Conservation (phyloP, 2,888 invertebrate genomes). For the Temnothorax ravouxi region DNA sequence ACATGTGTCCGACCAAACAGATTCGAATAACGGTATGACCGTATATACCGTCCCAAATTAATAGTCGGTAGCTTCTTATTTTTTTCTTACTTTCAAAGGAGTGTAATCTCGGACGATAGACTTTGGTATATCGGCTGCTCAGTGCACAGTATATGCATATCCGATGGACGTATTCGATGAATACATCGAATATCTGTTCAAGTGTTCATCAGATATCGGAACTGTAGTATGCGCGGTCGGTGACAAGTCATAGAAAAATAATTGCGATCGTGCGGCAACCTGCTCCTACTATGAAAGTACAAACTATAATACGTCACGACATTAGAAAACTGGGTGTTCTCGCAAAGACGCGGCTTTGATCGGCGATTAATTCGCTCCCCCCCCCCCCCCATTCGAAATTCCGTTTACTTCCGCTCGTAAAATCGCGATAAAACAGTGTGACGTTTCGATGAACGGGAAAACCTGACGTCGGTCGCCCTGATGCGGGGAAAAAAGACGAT, state of each 20-base stretch:
- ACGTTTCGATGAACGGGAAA: neutral
- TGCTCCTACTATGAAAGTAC: constrained; percentile 74
- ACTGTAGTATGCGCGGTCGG: neutral
- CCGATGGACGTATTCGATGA: neutral
- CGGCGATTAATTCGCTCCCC: constrained; percentile 5
- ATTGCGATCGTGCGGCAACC: constrained; percentile 64
- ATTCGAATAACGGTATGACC: constrained; percentile 6
- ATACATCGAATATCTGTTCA: neutral
- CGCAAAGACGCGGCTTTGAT: constrained; percentile 63
- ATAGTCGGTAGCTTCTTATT: neutral
- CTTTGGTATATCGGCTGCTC: neutral
- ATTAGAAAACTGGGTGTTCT: constrained; percentile 71
- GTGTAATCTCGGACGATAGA: constrained; percentile 26
- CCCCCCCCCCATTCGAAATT: neutral
- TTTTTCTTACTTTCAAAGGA: constrained; percentile 46
- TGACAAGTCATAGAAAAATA: constrained; percentile 68
- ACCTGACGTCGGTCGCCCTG: neutral
- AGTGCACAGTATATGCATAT: neutral
- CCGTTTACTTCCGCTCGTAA: neutral
- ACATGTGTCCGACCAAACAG: constrained; percentile 26
- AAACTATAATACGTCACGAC: constrained; percentile 73
- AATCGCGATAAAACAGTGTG: neutral
- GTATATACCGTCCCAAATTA: constrained; percentile 23
- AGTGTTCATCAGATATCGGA: neutral
- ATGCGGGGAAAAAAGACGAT: neutral